phyloP scores from a whole-genome alignment of 2,888 invertebrate genomes.

The Yponomeuta cagnagella region DNA sequence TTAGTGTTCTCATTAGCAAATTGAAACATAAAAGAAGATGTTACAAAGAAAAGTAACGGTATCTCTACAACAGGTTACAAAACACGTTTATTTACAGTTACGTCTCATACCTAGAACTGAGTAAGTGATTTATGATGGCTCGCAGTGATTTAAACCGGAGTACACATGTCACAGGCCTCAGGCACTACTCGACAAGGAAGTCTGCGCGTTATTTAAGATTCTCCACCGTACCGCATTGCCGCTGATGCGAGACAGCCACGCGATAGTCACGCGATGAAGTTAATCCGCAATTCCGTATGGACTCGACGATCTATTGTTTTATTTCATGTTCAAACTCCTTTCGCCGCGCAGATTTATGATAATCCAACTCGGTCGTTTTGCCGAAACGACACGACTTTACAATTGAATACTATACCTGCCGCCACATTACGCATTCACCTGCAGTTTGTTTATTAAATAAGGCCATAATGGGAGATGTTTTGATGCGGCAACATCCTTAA shows the following conservation, averaged over 20 bases:
- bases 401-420: conserved; percentile 1
- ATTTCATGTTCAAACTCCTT: conserved; percentile 22
- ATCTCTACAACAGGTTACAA: neutral
- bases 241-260: conserved; percentile 52
- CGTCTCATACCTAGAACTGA: neutral
- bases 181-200: conserved; percentile 11
- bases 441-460: conserved; percentile 11
- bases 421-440: conserved; percentile 19
- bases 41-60: neutral
- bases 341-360: conserved; percentile 22
- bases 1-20: neutral
- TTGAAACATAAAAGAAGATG: neutral
- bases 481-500: conserved; percentile 24
- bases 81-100: neutral
- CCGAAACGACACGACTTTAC: conserved; percentile 2
- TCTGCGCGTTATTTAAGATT: conserved; percentile 18
- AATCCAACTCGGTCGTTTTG: conserved; percentile 9
- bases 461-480: conserved; percentile 11
- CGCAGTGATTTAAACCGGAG: neutral
- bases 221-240: conserved; percentile 19
- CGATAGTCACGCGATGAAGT: conserved; percentile 54
- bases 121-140: neutral
- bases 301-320: conserved; percentile 45
- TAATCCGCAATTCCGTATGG: conserved; percentile 12
- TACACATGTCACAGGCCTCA: neutral